Conservation (phyloP, 1,140 invertebrate genomes). For the Ceratina japonica region DNA sequence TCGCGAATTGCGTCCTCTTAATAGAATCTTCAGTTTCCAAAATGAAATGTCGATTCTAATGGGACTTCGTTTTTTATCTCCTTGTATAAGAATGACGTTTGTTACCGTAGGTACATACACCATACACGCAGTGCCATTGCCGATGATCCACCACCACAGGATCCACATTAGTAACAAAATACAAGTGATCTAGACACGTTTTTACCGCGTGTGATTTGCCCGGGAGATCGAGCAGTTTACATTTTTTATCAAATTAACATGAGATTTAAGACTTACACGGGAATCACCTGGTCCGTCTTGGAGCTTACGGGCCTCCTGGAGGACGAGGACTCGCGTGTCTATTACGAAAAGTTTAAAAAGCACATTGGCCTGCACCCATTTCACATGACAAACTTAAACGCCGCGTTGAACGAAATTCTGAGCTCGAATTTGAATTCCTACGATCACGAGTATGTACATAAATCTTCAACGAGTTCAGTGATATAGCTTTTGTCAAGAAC, state of each 20-base stretch:
- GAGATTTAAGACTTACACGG: constrained; percentile 49
- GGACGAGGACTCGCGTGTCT: constrained; percentile 81
- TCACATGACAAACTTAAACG: constrained; percentile 81
- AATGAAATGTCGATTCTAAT: too few species aligned
- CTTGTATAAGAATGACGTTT: too few species aligned
- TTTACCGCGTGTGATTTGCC: not conserved
- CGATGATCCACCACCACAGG: too few species aligned
- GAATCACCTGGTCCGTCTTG: constrained; percentile 67
- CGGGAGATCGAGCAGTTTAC: not conserved
- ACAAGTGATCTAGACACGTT: not conserved
- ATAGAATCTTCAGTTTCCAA: too few species aligned
- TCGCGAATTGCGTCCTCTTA: too few species aligned
- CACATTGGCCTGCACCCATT: constrained; percentile 82
- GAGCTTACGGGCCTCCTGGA: constrained; percentile 72
- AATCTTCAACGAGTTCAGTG: not conserved
- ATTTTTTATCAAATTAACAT: constrained; percentile 40
- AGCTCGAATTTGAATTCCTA: constrained; percentile 65
- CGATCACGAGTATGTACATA: constrained; percentile 67
- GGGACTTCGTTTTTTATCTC: too few species aligned
- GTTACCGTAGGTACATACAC: too few species aligned
- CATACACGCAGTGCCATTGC: too few species aligned
- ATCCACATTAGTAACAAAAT: too few species aligned
- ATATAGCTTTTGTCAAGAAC: not conserved
- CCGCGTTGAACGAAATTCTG: constrained; percentile 68
- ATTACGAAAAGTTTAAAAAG: constrained; percentile 79